Base-by-base conservation (phyloP, 1,140 invertebrate species). In the Nautilus pompilius region DNA sequence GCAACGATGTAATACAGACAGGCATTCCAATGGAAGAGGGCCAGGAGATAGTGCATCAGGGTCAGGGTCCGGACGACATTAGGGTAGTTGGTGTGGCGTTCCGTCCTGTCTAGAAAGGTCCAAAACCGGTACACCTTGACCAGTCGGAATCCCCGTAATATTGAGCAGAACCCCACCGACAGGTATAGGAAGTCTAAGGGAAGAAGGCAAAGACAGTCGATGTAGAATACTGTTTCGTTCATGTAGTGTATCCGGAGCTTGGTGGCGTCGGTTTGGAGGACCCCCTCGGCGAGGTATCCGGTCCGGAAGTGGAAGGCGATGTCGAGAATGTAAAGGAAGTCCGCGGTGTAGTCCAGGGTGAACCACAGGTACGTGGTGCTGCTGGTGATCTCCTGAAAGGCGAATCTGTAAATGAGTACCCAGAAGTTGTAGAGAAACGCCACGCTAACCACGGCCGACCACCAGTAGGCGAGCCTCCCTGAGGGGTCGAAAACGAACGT, bases 1-100 rank as follows among this genome's bases (percentile, higher is more conserved):
- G 71, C 74, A 33, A 80, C 71, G 17, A 79, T 69, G 87, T 96
- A 92, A 86, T 95, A 96, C 78, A 98, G 87, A 86, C 96, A 98
- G 70, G 96, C 95, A 84, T 99, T 99, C 96, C 96, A 99, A 87
- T 99, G 96, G 86, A 98, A 98, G 83, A 98, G 95, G 83, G 96
- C 94, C 84, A 98, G 86, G 74, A 98, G 88, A 85, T 97, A 97
- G 86, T 98, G 95, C 80, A 96, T 92, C 72, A 98, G 87, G 76
- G 93, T 92, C 6, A 84, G 89, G 63, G 93, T 95, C 71, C 96
- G 89, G 86, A 98, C 80, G 5, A 98, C 87, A 86, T 99, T 99
- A 62, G 96, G 96, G 85, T 98, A 99, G 85, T 98, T 98, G 51
- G 96, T 98, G 82, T 99, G 96, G 67, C 96, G 87, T 82, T 99